Percentiles rank a stretch among this genome's conserved stretches.
These are phyloP conservation scores for Philantomba maxwellii DNA, from an alignment of 2,113 vertebrate genomes.

Conservation along the genomic window DNA sequence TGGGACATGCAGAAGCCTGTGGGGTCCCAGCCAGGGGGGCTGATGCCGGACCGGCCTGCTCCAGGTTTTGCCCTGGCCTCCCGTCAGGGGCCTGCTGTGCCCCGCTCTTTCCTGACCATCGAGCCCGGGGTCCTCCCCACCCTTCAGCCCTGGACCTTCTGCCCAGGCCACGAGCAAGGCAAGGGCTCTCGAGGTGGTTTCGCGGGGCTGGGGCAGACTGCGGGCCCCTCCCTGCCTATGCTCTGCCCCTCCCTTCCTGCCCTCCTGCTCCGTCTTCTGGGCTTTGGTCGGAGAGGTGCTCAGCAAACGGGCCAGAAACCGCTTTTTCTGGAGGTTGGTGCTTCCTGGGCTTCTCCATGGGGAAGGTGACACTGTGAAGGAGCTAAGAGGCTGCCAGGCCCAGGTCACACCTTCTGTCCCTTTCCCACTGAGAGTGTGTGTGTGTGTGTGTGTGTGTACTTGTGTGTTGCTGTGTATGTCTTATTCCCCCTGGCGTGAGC, in stretches of 20 bases:
- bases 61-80: neutral
- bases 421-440: neutral
- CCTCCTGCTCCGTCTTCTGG: neutral
- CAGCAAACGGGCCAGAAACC: neutral
- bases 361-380: constrained; percentile 32
- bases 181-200: neutral
- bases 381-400: constrained; percentile 26
- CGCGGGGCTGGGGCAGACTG: neutral
- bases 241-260: neutral
- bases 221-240: neutral
- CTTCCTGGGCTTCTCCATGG: neutral
- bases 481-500: neutral
- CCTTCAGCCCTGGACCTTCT: neutral
- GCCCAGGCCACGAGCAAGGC: neutral
- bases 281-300: neutral
- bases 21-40: neutral
- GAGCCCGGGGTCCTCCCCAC: neutral
- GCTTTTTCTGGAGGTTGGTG: constrained; percentile 16
- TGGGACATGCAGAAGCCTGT: neutral
- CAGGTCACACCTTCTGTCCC: neutral
- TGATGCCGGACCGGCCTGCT: neutral
- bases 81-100: neutral
- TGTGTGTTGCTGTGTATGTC: neutral
- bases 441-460: neutral
- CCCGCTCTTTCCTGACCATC: neutral